A percentile compares a stretch with the other conserved stretches of the same genome.
These are phyloP conservation scores for Pachymerium ferrugineum DNA, from an alignment of 2,888 invertebrate genomes.

Conservation along the genomic window DNA sequence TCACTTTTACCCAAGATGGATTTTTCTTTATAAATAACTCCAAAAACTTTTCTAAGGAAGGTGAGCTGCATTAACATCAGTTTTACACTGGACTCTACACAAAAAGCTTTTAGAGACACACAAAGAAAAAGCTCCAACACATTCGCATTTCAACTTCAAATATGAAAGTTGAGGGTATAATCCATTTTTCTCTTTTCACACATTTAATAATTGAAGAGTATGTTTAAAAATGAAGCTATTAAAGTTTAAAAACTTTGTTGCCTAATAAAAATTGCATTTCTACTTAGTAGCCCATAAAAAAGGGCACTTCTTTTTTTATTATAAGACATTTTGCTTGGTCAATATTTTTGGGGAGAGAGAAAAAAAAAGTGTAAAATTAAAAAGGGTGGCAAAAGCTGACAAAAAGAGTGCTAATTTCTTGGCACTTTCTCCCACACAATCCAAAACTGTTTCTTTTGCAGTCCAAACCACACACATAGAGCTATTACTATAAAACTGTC, in stretches of 20 bases:
- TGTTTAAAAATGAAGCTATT: neutral
- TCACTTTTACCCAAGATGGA: neutral
- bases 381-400: neutral
- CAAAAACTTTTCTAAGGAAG: neutral
- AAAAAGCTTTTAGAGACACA: conserved; percentile 13
- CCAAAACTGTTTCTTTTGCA: neutral
- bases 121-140: no score
- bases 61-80: neutral
- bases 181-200: neutral
- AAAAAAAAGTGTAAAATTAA: neutral
- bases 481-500: conserved; percentile 5
- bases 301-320: neutral
- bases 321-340: neutral
- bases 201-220: neutral
- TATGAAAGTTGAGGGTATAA: no score
- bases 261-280: neutral
- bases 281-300: neutral
- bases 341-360: neutral
- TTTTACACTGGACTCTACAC: neutral
- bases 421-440: neutral
- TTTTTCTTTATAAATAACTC: neutral
- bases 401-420: neutral
- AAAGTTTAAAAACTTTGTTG: conserved; percentile 4
- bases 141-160: no score
- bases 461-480: neutral